phyloP scores from a whole-genome alignment of 1,140 invertebrate genomes.

The Cyrtorhinus lividipennis region DNA sequence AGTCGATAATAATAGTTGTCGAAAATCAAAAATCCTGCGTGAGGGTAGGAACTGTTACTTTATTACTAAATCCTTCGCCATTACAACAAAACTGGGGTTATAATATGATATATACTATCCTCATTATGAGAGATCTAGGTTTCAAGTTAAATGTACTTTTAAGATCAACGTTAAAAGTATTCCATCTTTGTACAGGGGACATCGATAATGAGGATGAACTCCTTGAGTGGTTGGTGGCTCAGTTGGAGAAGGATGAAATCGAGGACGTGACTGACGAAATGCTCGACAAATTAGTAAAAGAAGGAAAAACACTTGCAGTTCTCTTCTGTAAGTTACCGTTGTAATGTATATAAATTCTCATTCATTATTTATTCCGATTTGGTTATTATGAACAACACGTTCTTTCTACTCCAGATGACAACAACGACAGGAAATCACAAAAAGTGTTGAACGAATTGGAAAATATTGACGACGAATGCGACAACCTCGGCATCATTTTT shows the following conservation, averaged over 20 bases:
- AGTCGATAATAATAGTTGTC: too few relatives aligned
- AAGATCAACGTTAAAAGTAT: too few relatives aligned
- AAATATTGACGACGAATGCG: slow-evolving; percentile 90
- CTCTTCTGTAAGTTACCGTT: slow-evolving; percentile 81
- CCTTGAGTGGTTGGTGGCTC: slow-evolving; percentile 70
- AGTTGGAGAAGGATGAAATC: slow-evolving; percentile 82
- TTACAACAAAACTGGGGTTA: too few relatives aligned
- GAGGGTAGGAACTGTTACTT: too few relatives aligned
- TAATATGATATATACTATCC: too few relatives aligned
- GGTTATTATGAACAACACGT: too few relatives aligned
- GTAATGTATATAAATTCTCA: not conserved
- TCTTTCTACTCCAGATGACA: slow-evolving; percentile 52
- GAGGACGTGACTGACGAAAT: slow-evolving; percentile 91
- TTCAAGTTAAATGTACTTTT: too few relatives aligned
- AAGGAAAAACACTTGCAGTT: slow-evolving; percentile 76
- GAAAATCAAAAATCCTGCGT: too few relatives aligned
- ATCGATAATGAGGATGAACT: slow-evolving; percentile 82
- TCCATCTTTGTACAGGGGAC: slow-evolving; percentile 43
- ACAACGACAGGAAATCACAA: slow-evolving; percentile 76
- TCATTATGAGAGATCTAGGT: too few relatives aligned
- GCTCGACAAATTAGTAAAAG: slow-evolving; percentile 75
- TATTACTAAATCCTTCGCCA: too few relatives aligned
- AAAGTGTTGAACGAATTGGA: slow-evolving; percentile 76
- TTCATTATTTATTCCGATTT: not conserved
- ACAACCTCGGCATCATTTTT: slow-evolving; percentile 70